Conservation (phyloP, 1,140 invertebrate genomes). For the Drosophila subpulchrella region DNA sequence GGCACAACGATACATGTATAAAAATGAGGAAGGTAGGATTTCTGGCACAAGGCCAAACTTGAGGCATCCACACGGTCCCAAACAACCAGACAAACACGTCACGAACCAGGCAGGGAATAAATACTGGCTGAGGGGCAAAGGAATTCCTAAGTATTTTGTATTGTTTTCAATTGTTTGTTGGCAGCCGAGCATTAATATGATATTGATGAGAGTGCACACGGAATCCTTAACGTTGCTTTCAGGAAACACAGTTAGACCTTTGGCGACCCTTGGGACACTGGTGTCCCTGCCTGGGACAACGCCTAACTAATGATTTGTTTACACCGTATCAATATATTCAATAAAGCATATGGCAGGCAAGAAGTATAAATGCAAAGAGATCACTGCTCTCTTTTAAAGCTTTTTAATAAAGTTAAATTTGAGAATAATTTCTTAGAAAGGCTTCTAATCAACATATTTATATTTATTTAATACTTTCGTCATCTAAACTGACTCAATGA, state of each 20-base stretch:
- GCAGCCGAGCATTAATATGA: constrained; percentile 78
- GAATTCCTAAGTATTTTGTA: constrained; percentile 80
- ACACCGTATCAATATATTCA: neutral
- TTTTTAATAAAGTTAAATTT: neutral
- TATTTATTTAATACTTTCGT: too few species aligned
- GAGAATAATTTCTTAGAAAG: neutral
- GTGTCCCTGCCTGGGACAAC: neutral
- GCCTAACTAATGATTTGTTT: neutral
- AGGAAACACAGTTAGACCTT: constrained; percentile 3
- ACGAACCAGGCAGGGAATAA: constrained; percentile 43
- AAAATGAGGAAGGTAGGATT: constrained; percentile 54
- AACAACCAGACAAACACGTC: constrained; percentile 53
- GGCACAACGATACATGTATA: constrained; percentile 50
- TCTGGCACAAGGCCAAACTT: constrained; percentile 78
- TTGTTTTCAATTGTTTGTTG: constrained; percentile 80
- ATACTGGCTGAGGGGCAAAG: constrained; percentile 41
- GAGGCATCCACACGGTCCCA: constrained; percentile 26
- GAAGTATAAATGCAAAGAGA: neutral
- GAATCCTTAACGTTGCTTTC: constrained; percentile 14
- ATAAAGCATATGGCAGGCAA: neutral
- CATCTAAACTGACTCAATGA: too few species aligned
- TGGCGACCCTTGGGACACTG: constrained; percentile 5
- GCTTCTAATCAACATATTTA: too few species aligned
- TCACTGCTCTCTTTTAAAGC: neutral
- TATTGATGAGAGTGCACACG: constrained; percentile 71